phyloP scores from a whole-genome alignment of 2,113 vertebrate species.

The Euleptes europaea region DNA sequence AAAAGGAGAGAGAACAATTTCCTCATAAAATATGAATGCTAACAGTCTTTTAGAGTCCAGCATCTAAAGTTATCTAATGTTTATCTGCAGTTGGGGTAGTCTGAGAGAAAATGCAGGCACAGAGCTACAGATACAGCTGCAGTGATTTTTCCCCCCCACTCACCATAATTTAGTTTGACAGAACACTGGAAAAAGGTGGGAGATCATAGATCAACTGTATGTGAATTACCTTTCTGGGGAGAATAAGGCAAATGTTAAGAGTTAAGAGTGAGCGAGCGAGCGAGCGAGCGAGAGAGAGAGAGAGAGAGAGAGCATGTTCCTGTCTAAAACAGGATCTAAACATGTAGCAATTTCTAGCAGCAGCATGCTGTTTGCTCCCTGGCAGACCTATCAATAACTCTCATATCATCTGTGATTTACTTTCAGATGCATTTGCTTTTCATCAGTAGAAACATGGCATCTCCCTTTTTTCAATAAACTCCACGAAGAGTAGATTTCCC shows the following conservation, averaged over 20 bases:
- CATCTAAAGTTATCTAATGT: neutral
- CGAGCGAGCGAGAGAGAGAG: rapidly evolving
- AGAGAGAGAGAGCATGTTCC: neutral
- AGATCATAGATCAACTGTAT: neutral
- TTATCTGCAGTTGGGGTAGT: neutral
- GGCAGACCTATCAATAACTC: neutral
- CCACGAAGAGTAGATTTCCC: neutral
- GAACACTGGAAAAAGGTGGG: neutral
- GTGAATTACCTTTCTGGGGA: neutral
- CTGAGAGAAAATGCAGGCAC: neutral
- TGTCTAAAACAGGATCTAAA: neutral
- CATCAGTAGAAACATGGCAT: neutral
- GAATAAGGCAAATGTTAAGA: rapidly evolving
- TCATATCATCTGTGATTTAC: neutral
- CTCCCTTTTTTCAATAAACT: neutral
- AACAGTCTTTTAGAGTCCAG: neutral
- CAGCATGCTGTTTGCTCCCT: neutral
- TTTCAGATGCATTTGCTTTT: neutral
- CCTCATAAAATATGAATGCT: neutral
- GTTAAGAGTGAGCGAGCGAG: rapidly evolving
- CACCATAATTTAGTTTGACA: rapidly evolving
- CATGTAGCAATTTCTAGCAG: neutral
- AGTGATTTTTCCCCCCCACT: neutral
- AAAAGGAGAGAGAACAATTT: neutral
- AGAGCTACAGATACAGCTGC: neutral